Evolutionary conservation across 35 echinoderm and acorn worm species (phyloP), one percentile per base, ranked within the genome.

Genomic region (Hemicentrotus pulcherrimus): DNA sequence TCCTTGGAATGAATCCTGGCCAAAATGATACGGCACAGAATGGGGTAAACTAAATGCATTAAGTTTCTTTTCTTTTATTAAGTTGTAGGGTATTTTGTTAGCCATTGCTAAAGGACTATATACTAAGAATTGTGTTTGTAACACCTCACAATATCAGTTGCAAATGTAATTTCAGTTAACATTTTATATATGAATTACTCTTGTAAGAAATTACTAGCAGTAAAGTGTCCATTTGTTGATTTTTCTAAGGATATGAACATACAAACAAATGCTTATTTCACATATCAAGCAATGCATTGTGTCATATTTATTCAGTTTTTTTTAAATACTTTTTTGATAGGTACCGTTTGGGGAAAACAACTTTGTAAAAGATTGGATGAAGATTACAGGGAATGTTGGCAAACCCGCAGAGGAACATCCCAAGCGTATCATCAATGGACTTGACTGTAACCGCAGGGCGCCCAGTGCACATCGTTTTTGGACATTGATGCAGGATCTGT

Each of bases 11-110:
- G 98, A 99, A 99, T 91, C 98, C 98, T 32, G 98, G 98, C 2
- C 98, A 97, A 70, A 98, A 95, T 99, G 97, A 97, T 89, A 99
- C 98, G 98, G 98, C 97, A 61, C 97, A 99, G 55, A 99, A 98
- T 97, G 98, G 98, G 94, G 98, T 99, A 88, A 94, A 88, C 92
- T 46, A 45, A 32, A 14, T 59, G 18, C 22, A 18, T 31, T 22
- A 58, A 46, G 9, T 32, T 41, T 41, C 35, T 41, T 41, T 41
- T 41, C 3, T 41, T 41, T 41, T 3, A 1, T 55, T 55, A 48
- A 52, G 48, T 61, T 31, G 16, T 41, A 41, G 35, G 35, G 35
- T 41, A 41, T 41, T 41, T 1, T 41, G 35, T 41, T 41, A 41
- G 3, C 35, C 35, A 41, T 41, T 41, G 35, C 35, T 0, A 41